Evolutionary conservation across 2,113 vertebrate species (phyloP).

Genomic region (Mus spicilegus): DNA sequence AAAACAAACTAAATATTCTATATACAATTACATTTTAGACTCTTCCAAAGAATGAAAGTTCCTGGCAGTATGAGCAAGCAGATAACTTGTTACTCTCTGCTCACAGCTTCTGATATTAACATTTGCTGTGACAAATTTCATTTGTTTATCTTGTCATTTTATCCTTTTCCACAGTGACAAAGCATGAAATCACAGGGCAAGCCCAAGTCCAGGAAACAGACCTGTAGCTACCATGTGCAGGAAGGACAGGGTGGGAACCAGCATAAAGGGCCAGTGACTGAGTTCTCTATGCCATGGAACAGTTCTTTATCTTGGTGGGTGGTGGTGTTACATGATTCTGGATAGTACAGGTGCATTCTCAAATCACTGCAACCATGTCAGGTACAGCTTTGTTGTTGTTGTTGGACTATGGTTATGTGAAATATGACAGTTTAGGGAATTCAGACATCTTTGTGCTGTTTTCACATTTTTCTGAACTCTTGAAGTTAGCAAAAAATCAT

Average conservation of each 20-base stretch:
- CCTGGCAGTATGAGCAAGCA: not conserved
- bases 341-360: not conserved
- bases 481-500: not conserved
- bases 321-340: not conserved
- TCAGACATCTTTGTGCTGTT: not conserved
- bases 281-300: not conserved
- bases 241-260: not conserved
- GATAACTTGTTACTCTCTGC: conserved; percentile 6
- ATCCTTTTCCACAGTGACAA: not conserved
- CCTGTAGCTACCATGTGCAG: not conserved
- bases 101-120: conserved; percentile 19
- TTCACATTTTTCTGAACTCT: not conserved
- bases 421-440: not conserved
- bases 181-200: conserved; percentile 8
- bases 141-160: not conserved
- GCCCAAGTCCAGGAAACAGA: not conserved
- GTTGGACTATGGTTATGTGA: not conserved
- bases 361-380: not conserved
- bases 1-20: not conserved
- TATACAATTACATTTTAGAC: not conserved
- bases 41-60: conserved; percentile 44
- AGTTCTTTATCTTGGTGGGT: not conserved
- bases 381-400: not conserved
- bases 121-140: not conserved
- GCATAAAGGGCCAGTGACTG: not conserved